Conservation (phyloP, 2,113 vertebrate genomes). For the Naja naja region DNA sequence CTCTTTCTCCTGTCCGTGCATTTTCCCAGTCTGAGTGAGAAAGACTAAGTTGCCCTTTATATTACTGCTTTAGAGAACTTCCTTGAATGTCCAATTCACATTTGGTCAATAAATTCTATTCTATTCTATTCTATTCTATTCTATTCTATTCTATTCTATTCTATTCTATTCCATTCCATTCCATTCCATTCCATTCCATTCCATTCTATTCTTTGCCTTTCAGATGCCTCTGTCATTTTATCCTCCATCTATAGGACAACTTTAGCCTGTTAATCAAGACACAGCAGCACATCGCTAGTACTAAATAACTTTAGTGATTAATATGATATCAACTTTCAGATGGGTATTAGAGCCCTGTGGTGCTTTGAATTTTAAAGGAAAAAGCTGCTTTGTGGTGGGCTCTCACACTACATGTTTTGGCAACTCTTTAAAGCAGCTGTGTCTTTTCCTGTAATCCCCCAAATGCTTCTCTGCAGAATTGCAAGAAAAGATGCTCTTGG, state of each 20-base stretch:
- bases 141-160: too few species aligned
- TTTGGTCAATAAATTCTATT: background rate
- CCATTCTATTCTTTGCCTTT: background rate
- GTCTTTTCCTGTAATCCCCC: background rate
- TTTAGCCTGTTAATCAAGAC: background rate
- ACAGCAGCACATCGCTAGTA: background rate
- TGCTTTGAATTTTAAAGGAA: background rate
- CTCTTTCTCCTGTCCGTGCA: background rate
- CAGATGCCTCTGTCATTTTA: background rate
- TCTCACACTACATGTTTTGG: background rate
- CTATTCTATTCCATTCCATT: too few species aligned
- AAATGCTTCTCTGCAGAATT: background rate
- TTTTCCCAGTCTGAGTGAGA: background rate
- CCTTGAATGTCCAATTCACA: background rate
- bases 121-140: background rate
- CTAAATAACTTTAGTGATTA: background rate
- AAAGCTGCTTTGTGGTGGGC: background rate
- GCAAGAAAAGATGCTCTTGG: background rate
- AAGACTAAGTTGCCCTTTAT: background rate
- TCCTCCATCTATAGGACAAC: background rate
- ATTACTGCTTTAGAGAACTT: background rate
- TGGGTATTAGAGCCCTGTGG: background rate
- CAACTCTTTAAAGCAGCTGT: background rate
- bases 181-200: too few species aligned
- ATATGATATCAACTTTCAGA: background rate